A percentile compares a stretch with the other conserved stretches of the same genome.
Conservation (phyloP, 2,888 invertebrate genomes). For the Ennomos quercinarius region DNA sequence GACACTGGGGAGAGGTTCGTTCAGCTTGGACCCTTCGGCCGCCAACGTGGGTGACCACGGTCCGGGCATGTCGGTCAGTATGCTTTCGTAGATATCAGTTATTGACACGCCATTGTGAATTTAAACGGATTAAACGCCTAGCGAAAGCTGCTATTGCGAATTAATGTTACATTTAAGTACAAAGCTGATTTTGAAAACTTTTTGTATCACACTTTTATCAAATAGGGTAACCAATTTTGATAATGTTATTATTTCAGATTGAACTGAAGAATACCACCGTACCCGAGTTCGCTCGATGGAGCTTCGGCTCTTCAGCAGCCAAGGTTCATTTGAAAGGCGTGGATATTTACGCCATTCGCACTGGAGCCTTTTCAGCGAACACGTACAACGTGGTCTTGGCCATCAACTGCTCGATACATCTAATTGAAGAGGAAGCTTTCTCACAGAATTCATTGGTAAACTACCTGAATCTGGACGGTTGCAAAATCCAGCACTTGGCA, state of each 20-base stretch:
- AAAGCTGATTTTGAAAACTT: no score
- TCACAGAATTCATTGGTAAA: conserved; percentile 86
- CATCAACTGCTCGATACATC: conserved; percentile 85
- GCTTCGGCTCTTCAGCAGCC: conserved; percentile 88
- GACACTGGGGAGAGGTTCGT: conserved; percentile 85
- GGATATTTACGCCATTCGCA: conserved; percentile 83
- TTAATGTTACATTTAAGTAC: neutral
- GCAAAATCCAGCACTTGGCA: conserved; percentile 83
- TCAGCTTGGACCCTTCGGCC: conserved; percentile 86
- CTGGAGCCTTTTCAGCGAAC: conserved; percentile 88
- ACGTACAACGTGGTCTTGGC: conserved; percentile 87
- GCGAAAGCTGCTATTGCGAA: conserved; percentile 40
- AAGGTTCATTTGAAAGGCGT: conserved; percentile 82
- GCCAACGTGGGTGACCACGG: conserved; percentile 88
- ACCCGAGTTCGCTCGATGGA: conserved; percentile 84
- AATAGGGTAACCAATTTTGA: no score
- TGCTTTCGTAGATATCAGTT: conserved; percentile 5
- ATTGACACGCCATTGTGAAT: conserved; percentile 15
- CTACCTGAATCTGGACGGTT: conserved; percentile 85
- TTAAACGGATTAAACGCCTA: conserved; percentile 28
- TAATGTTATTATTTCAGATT: conserved; percentile 77
- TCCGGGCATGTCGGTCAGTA: conserved; percentile 83
- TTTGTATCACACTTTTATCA: no score
- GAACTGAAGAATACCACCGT: conserved; percentile 86
- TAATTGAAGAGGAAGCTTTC: conserved; percentile 87